These are phyloP conservation scores for Papilio gigon DNA, from an alignment of 2,888 invertebrate genomes.

Conservation along the genomic window DNA sequence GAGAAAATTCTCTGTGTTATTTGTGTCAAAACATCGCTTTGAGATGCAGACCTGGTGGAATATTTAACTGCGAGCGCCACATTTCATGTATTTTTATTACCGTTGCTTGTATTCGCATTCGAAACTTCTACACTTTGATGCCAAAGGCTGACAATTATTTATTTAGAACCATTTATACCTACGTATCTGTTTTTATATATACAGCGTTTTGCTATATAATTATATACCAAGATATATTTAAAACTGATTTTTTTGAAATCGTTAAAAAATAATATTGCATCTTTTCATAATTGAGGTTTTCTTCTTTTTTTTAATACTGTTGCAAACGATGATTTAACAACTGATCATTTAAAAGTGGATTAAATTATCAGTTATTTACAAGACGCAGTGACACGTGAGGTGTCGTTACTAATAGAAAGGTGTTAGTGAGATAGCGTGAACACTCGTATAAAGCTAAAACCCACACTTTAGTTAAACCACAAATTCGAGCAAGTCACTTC, in stretches of 20 bases:
- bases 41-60: conserved; percentile 17
- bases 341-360: too few relatives aligned
- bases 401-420: not conserved
- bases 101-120: not conserved
- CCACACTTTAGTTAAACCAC: conserved; percentile 1
- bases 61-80: conserved; percentile 14
- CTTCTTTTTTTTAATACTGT: too few relatives aligned
- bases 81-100: conserved; percentile 30
- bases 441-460: not conserved
- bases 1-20: conserved; percentile 7
- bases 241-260: too few relatives aligned
- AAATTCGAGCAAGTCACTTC: conserved; percentile 6
- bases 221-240: too few relatives aligned
- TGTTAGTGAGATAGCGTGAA: not conserved
- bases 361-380: too few relatives aligned
- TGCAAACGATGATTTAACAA: too few relatives aligned
- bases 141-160: too few relatives aligned
- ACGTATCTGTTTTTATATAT: too few relatives aligned
- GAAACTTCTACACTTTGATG: not conserved
- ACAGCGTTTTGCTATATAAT: too few relatives aligned
- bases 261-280: too few relatives aligned
- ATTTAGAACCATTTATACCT: not conserved
- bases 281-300: too few relatives aligned
- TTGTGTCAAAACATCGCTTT: conserved; percentile 16
- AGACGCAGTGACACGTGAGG: too few relatives aligned